Percentiles rank a stretch among this genome's conserved stretches.
These are phyloP conservation scores for Poeciliopsis turneri DNA, from an alignment of 2,797 vertebrate species.

Conservation along the genomic window DNA sequence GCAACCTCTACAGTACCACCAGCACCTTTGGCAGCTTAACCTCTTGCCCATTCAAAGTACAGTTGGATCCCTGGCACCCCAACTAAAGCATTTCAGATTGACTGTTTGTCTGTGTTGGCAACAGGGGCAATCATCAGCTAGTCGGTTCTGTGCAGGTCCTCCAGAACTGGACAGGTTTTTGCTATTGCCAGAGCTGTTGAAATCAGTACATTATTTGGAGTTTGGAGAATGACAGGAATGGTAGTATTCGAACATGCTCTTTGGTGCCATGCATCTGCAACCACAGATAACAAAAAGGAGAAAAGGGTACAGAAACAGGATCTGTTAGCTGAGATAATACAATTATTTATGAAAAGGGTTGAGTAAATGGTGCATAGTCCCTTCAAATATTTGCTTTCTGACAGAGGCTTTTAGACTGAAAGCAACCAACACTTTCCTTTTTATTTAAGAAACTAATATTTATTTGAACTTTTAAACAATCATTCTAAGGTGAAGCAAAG, in stretches of 20 bases:
- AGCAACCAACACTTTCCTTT: neutral
- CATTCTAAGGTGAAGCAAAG: neutral
- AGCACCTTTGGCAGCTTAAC: conserved; percentile 50
- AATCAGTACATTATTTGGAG: conserved; percentile 65
- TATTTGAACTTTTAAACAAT: neutral
- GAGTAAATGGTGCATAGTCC: neutral
- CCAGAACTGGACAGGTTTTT: conserved; percentile 50
- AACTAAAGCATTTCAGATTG: conserved; percentile 54
- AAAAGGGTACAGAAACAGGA: conserved; percentile 58
- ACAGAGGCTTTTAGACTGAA: neutral
- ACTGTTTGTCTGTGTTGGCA: conserved; percentile 60
- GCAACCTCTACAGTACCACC: conserved; percentile 41
- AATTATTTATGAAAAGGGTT: conserved; percentile 51
- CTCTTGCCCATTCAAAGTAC: conserved; percentile 49
- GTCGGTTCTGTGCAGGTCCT: conserved; percentile 42
- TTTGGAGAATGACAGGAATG: conserved; percentile 61
- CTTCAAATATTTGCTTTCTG: neutral
- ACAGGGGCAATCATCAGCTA: conserved; percentile 52
- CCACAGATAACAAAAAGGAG: conserved; percentile 71
- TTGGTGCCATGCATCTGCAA: conserved; percentile 75
- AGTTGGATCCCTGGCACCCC: conserved; percentile 58
- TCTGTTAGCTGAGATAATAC: conserved; percentile 71
- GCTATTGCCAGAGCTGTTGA: conserved; percentile 62
- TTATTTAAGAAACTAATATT: neutral
- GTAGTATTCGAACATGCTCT: conserved; percentile 51